These are phyloP conservation scores for Parauchenoglanis ngamensis DNA, from an alignment of 2,797 vertebrate species.

Conservation along the genomic window DNA sequence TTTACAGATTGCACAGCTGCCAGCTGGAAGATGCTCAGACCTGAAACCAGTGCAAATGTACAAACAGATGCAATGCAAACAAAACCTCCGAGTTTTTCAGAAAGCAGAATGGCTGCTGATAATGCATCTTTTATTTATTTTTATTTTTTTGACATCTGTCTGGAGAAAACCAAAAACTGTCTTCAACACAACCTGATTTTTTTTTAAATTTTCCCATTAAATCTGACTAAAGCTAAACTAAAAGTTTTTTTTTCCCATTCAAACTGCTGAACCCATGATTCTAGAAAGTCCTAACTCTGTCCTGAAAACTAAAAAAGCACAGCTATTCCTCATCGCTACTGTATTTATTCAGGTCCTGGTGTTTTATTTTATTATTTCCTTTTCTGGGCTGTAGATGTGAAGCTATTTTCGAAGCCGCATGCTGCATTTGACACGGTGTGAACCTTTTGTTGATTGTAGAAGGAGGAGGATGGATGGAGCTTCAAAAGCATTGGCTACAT, in stretches of 20 bases:
- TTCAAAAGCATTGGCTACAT: constrained; percentile 36
- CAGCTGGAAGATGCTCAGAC: constrained; percentile 30
- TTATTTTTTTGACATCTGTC: neutral
- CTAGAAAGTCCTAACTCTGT: neutral
- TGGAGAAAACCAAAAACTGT: neutral
- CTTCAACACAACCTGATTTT: neutral
- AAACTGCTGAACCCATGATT: neutral
- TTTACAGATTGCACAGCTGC: constrained; percentile 18
- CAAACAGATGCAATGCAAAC: constrained; percentile 8
- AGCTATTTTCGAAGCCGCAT: constrained; percentile 25
- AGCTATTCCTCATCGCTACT: neutral
- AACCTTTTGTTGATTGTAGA: constrained; percentile 28
- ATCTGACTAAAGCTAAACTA: neutral
- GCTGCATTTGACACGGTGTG: constrained; percentile 29
- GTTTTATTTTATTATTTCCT: constrained; percentile 11
- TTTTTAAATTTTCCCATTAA: neutral
- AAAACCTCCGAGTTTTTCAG: neutral
- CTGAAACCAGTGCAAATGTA: neutral
- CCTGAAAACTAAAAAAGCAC: neutral
- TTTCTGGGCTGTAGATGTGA: constrained; percentile 6
- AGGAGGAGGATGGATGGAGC: constrained; percentile 45
- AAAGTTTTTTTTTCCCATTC: neutral
- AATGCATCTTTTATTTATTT: constrained; percentile 15
- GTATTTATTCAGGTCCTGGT: constrained; percentile 9
- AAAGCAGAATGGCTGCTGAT: neutral